These are phyloP conservation scores for Leptura quadrifasciata DNA, from an alignment of 2,888 invertebrate genomes.

Conservation along the genomic window DNA sequence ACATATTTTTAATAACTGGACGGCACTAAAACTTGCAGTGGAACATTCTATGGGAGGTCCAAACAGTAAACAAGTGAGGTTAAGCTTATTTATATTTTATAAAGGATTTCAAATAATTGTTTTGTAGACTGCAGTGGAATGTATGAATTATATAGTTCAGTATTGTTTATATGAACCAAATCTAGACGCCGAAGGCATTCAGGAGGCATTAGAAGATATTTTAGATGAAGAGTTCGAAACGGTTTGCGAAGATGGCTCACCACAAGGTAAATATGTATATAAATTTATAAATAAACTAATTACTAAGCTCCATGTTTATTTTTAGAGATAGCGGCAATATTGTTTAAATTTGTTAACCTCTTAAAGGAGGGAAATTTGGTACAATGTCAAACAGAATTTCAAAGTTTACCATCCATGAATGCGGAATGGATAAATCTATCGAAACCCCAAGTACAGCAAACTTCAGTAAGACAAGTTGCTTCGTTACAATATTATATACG, in stretches of 20 bases:
- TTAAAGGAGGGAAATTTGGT: conserved; percentile 77
- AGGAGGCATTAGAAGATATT: conserved; percentile 81
- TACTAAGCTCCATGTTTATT: conserved; percentile 55
- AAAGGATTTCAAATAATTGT: not conserved
- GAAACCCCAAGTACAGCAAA: conserved; percentile 49
- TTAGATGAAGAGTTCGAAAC: conserved; percentile 86
- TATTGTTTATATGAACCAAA: conserved; percentile 78
- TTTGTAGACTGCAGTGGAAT: conserved; percentile 79
- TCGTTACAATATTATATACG: not conserved
- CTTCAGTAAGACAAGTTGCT: conserved; percentile 6
- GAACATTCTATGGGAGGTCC: conserved; percentile 85
- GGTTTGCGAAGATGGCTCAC: conserved; percentile 83
- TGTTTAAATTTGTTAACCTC: conserved; percentile 77
- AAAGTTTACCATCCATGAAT: conserved; percentile 78
- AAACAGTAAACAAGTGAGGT: conserved; percentile 79
- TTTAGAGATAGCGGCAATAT: conserved; percentile 78
- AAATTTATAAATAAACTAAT: not conserved
- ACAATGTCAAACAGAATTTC: conserved; percentile 77
- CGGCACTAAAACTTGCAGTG: conserved; percentile 82
- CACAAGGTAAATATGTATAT: conserved; percentile 74
- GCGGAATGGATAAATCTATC: conserved; percentile 63
- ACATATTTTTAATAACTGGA: conserved; percentile 83
- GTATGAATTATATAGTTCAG: conserved; percentile 80
- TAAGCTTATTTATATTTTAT: conserved; percentile 1
- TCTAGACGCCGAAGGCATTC: conserved; percentile 77